Evolutionary conservation across 1,140 invertebrate species (phyloP).

Genomic region (Helicoverpa armigera): DNA sequence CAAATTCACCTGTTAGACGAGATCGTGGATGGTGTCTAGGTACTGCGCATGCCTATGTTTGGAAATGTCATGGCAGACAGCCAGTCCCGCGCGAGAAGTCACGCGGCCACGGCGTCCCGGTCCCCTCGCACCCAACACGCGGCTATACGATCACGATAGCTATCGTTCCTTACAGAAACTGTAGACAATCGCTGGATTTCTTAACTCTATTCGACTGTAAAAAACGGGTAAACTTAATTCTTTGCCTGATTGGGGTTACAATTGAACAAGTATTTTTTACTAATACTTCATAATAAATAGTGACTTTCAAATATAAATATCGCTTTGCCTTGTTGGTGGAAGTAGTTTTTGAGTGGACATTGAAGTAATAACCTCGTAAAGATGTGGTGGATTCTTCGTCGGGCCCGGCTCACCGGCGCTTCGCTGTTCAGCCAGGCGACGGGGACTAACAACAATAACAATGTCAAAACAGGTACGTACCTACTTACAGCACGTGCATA

Average conservation of each 20-base stretch:
- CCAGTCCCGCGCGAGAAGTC: background rate
- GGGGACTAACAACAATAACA: constrained; percentile 76
- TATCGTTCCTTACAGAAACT: constrained; percentile 7
- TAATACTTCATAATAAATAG: background rate
- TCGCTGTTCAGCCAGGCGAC: constrained; percentile 78
- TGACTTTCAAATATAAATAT: background rate
- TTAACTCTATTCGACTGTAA: background rate
- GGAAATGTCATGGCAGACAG: constrained; percentile 18
- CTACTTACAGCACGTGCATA: background rate
- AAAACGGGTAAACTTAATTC: background rate
- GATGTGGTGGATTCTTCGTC: constrained; percentile 83
- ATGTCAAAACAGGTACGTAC: constrained; percentile 72
- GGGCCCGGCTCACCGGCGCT: constrained; percentile 77
- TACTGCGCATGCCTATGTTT: constrained; percentile 36
- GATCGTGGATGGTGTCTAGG: background rate
- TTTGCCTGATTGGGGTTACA: background rate
- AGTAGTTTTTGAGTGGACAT: background rate
- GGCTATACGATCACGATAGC: constrained; percentile 8
- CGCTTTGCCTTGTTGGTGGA: too few species aligned
- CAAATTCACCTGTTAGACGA: constrained; percentile 32
- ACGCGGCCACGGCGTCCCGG: constrained; percentile 1
- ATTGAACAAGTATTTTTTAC: background rate
- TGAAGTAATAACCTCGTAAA: constrained; percentile 40
- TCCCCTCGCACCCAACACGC: constrained; percentile 9
- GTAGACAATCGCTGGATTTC: background rate